Conservation (phyloP, 2,113 vertebrate species). For the Kobus ellipsiprymnus region DNA sequence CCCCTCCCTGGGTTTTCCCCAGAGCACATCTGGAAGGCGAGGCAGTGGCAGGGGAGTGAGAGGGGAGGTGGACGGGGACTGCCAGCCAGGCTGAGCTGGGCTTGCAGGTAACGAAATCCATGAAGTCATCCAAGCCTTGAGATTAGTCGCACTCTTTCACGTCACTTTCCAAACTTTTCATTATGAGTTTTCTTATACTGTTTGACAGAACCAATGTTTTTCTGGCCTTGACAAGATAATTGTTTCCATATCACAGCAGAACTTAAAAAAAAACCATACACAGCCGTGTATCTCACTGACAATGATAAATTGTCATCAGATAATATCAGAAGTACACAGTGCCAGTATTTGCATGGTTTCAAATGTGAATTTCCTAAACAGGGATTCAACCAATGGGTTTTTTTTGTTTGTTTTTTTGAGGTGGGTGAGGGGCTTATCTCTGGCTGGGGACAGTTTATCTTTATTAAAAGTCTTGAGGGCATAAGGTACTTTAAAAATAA, state of each 20-base stretch:
- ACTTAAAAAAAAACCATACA: neutral
- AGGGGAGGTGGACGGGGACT: neutral
- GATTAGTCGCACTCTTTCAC: neutral
- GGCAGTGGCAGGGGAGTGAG: neutral
- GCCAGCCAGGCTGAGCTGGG: neutral
- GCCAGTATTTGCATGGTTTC: constrained; percentile 51
- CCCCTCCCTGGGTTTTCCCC: constrained; percentile 23
- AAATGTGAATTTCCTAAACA: constrained; percentile 55
- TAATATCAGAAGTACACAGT: constrained; percentile 30
- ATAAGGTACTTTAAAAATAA: constrained; percentile 31
- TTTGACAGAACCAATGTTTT: constrained; percentile 64
- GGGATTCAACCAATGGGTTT: neutral
- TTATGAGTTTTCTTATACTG: constrained; percentile 39
- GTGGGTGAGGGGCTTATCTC: neutral
- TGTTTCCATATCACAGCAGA: constrained; percentile 68
- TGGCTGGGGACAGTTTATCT: neutral
- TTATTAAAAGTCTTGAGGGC: constrained; percentile 20
- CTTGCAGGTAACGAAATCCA: constrained; percentile 49
- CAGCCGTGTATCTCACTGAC: constrained; percentile 59
- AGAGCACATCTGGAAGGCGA: constrained; percentile 33
- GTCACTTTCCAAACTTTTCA: constrained; percentile 46
- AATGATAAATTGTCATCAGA: constrained; percentile 70
- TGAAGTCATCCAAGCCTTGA: constrained; percentile 36
- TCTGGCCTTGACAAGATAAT: constrained; percentile 67
- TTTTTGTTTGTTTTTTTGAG: neutral